Evolutionary conservation across 2,113 vertebrate species (phyloP), one percentile per base, ranked within the genome.

Genomic region (Heptranchias perlo): DNA sequence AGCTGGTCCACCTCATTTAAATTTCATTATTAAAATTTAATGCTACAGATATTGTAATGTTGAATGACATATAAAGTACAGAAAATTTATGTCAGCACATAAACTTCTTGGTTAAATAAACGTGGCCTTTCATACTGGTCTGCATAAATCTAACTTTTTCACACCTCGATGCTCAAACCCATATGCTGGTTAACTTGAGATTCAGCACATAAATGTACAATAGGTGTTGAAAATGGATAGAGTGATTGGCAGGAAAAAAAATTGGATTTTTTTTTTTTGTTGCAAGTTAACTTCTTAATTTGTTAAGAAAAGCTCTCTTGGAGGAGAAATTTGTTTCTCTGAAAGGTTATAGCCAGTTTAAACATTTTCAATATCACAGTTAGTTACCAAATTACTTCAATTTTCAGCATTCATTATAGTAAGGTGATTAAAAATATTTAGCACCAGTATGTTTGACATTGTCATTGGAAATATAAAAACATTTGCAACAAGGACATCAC

Each of bases 91-190:
- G 58, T 61, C n/a, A 39, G 58, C 58, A 21, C 61, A 62, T 93
- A 93, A 93, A 93, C 89, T 93, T 62, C 64, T 58, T 39, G 14
- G 31, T 52, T 89, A 89, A 89, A 54, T 89, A 54, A 89, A 89
- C 35, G 86, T 89, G 86, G 58, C 58, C 58, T 93, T 93, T 61
- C 58, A 93, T n/a, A 93, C 28, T 64, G 14, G 58, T 93, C 64
- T 93, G 58, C 89, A 93, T 61, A 93, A 93, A 93, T 93, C n/a
- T 14, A 62, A 93, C 89, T 93, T 93, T 93, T 93, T 93, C n/a
- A 93, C 89, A 93, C 89, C 62, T 58, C 58, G 18, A 62, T 93
- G 89, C 89, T 62, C 89, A 93, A 89, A 31, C 28, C 49, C 23
- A 58, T 89, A 89, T 58, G 49, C 49, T 54, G 28, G 25, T 89